phyloP scores from a whole-genome alignment of 2,888 invertebrate genomes.

The Lasioglossum pauxillum region DNA sequence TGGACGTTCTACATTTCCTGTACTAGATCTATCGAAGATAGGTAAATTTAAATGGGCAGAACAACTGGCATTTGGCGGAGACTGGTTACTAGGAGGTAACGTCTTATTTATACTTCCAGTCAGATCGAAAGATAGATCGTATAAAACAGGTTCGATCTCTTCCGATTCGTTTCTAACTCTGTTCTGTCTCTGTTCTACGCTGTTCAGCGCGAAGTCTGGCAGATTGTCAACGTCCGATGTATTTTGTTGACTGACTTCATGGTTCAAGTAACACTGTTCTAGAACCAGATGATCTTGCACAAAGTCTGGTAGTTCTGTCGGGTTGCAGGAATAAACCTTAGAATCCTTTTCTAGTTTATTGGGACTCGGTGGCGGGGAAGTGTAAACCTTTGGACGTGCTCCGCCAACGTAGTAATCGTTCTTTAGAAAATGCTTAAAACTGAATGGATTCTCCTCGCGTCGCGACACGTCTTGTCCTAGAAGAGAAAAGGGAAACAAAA shows the following conservation, averaged over 20 bases:
- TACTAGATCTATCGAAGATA: conserved; percentile 64
- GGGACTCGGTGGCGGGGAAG: conserved; percentile 83
- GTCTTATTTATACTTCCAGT: conserved; percentile 74
- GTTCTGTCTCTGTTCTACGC: conserved; percentile 76
- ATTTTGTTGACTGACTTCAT: conserved; percentile 79
- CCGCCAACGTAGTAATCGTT: conserved; percentile 90
- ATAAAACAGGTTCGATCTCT: conserved; percentile 45
- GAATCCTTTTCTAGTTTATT: conserved; percentile 86
- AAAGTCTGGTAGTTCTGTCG: conserved; percentile 93
- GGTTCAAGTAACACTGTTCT: conserved; percentile 89
- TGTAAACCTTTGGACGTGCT: conserved; percentile 91
- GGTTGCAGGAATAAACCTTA: conserved; percentile 85
- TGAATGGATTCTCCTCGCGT: conserved; percentile 92
- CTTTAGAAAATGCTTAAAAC: conserved; percentile 93
- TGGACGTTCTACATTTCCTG: conserved; percentile 66
- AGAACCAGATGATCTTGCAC: conserved; percentile 95
- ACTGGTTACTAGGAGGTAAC: conserved; percentile 46
- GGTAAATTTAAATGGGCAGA: conserved; percentile 72
- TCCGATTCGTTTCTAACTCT: conserved; percentile 60
- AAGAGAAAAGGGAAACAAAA: conserved; percentile 77
- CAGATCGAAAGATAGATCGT: conserved; percentile 76
- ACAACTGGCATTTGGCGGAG: conserved; percentile 46
- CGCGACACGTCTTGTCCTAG: conserved; percentile 85
- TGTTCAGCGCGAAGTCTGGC: conserved; percentile 89
- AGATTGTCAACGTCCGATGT: conserved; percentile 88